phyloP scores from a whole-genome alignment of 2,888 invertebrate species.

The Anaspis maculata region DNA sequence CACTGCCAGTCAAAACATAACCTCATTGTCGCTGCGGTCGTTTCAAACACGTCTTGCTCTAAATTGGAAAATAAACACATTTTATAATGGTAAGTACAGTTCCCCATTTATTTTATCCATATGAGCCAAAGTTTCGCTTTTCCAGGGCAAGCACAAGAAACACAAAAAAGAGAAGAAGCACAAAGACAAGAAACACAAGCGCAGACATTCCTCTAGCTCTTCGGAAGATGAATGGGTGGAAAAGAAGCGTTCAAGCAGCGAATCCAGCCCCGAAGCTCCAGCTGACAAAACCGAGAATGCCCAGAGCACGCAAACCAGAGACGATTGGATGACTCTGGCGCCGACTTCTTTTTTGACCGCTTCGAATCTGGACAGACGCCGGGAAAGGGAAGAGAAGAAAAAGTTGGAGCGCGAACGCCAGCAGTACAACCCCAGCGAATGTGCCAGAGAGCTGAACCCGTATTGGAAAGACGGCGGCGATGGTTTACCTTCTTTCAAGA shows the following conservation, averaged over 20 bases:
- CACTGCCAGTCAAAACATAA: no score
- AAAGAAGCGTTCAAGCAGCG: slow-evolving; percentile 28
- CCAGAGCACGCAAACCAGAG: slow-evolving; percentile 20
- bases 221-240: slow-evolving; percentile 56
- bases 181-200: no score
- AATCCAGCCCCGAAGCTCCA: slow-evolving; percentile 11
- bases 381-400: slow-evolving; percentile 44
- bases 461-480: slow-evolving; percentile 87
- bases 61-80: no score
- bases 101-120: no score
- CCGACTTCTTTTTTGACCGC: slow-evolving; percentile 43
- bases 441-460: slow-evolving; percentile 76
- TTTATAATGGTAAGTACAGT: no score
- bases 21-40: no score
- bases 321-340: slow-evolving; percentile 73
- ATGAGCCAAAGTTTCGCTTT: slow-evolving; percentile 6
- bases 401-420: slow-evolving; percentile 48
- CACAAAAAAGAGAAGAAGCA: slow-evolving; percentile 40
- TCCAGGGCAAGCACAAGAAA: slow-evolving; percentile 29
- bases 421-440: slow-evolving; percentile 62
- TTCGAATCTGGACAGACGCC: slow-evolving; percentile 40
- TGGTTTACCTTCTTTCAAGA: slow-evolving; percentile 60
- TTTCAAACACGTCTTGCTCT: no score
- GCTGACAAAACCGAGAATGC: slow-evolving; percentile 13
- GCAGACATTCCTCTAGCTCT: slow-evolving; percentile 30